Conservation (phyloP, 2,113 vertebrate species). For the Chroicocephalus ridibundus region DNA sequence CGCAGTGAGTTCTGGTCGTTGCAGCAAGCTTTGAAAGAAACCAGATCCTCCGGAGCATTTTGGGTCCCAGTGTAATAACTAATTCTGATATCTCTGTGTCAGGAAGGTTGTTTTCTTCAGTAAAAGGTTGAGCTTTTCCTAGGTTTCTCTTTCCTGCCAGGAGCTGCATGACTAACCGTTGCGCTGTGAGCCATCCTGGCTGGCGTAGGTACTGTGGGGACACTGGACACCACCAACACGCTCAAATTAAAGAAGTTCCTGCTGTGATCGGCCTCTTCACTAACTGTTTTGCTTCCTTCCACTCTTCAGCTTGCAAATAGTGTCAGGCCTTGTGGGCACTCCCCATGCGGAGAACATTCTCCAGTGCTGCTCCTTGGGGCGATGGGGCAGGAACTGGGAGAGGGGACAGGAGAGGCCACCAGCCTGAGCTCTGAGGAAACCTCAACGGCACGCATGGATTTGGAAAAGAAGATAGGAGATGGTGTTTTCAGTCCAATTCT, state of each 20-base stretch:
- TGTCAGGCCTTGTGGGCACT: not conserved
- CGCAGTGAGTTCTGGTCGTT: not conserved
- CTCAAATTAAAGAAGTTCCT: not conserved
- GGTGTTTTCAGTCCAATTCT: not conserved
- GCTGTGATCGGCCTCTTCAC: not conserved
- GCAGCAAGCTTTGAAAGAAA: not conserved
- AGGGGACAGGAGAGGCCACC: not conserved
- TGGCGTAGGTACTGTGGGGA: not conserved
- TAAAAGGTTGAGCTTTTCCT: not conserved
- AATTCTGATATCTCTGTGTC: not conserved
- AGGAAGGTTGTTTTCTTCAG: not conserved
- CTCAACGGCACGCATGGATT: not conserved
- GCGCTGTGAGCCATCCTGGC: not conserved
- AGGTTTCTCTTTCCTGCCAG: not conserved
- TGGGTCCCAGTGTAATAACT: not conserved
- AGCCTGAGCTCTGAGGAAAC: rapidly evolving
- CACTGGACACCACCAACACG: not conserved
- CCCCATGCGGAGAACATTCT: not conserved
- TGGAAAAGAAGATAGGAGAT: not conserved
- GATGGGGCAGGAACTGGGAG: not conserved
- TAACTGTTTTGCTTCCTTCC: not conserved
- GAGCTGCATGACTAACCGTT: not conserved
- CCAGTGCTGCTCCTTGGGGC: not conserved
- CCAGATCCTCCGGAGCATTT: not conserved
- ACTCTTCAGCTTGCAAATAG: not conserved